Evolutionary conservation across 2,797 vertebrate species (phyloP).

Genomic region (Spheniscus humboldti): DNA sequence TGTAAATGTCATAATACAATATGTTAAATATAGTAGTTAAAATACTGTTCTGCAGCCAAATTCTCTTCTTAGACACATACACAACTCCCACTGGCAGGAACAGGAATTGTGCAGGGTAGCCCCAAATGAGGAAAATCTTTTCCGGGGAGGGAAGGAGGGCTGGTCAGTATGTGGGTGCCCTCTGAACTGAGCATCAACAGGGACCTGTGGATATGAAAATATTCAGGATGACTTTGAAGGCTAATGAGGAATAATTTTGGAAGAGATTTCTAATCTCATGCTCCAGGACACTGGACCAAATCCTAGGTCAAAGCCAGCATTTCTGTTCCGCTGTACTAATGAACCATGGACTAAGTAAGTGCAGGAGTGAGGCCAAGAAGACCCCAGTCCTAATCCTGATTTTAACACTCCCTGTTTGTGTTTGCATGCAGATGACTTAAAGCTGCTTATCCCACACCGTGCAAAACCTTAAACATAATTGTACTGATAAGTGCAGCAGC

Average conservation of each 20-base stretch:
- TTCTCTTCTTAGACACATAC: constrained; percentile 19
- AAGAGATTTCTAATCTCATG: background rate
- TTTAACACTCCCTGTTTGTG: background rate
- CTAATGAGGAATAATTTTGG: background rate
- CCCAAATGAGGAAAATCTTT: background rate
- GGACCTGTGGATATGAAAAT: background rate
- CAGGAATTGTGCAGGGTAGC: background rate
- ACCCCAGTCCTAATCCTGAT: background rate
- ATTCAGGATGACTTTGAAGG: background rate
- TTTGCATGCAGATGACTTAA: background rate
- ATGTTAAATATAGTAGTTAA: constrained; percentile 69
- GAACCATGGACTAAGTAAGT: background rate
- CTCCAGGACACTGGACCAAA: background rate
- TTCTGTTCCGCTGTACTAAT: background rate
- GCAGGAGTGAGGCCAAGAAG: background rate
- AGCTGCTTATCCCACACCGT: background rate
- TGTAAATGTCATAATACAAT: constrained; percentile 72
- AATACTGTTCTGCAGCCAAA: constrained; percentile 63
- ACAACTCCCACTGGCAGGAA: constrained; percentile 39
- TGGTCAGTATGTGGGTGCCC: background rate
- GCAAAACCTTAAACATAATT: background rate
- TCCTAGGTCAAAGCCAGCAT: background rate
- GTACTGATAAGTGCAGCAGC: background rate
- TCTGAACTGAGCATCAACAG: background rate
- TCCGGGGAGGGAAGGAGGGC: background rate